Conservation (phyloP, 1,140 invertebrate species). For the Acromyrmex echinatior region DNA sequence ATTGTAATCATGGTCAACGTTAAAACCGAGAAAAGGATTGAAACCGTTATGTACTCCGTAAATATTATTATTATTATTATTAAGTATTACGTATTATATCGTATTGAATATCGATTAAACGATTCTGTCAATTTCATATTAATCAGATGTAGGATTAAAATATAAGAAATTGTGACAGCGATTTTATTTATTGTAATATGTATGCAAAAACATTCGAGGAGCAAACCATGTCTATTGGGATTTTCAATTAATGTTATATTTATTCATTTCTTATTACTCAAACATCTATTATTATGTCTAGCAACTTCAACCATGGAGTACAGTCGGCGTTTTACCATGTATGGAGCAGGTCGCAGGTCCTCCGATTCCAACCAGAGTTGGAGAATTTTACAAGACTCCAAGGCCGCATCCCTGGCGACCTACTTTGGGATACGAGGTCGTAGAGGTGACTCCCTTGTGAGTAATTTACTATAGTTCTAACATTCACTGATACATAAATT, state of each 20-base stretch:
- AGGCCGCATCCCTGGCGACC: conserved; percentile 92
- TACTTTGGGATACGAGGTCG: conserved; percentile 91
- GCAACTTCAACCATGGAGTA: conserved; percentile 90
- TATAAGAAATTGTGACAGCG: not conserved
- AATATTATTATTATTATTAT: conserved; percentile 36
- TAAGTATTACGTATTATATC: not conserved
- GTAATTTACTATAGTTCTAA: conserved; percentile 38
- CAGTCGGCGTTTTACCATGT: conserved; percentile 87
- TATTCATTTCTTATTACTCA: conserved; percentile 2
- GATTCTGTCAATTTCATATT: not conserved
- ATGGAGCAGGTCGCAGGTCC: conserved; percentile 88
- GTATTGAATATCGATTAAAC: not conserved
- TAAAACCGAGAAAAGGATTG: conserved; percentile 57
- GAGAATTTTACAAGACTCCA: conserved; percentile 85
- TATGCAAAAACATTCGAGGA: not conserved
- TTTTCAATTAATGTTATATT: not conserved
- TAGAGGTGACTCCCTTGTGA: conserved; percentile 91
- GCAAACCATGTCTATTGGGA: not conserved
- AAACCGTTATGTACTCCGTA: conserved; percentile 88
- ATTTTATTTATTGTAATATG: not conserved
- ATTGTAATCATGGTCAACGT: conserved; percentile 22
- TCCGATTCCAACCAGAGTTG: conserved; percentile 85
- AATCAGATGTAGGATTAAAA: not conserved
- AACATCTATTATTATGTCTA: conserved; percentile 61
- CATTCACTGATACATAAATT: not conserved